Evolutionary conservation across 2,888 invertebrate genomes (phyloP), one percentile per base, ranked within the genome.

Genomic region (Eristalis tenax): DNA sequence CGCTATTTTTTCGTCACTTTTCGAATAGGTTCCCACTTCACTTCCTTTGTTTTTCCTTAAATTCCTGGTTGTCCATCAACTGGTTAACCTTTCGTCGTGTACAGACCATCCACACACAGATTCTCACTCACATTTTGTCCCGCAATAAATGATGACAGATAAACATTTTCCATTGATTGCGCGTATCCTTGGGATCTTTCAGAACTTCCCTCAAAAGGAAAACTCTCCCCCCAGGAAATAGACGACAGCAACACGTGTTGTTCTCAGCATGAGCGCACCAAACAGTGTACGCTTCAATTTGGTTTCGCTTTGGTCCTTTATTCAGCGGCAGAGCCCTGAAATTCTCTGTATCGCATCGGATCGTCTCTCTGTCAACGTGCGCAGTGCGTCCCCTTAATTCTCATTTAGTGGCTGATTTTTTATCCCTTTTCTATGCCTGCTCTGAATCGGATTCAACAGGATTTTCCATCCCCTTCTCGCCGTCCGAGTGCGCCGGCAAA

Each of bases 381-480:
- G 8, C 18, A 18, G 50, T 18, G 50, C 50, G 18, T 18, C 50
- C 18, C 43, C 43, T 50, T 50, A 50, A 8, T 50, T 50, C 50
- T 50, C 50, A 50, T 50, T 50, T 50, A 50, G 50, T 18, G 50
- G 6, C n/a, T 50, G 32, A 8, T 32, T 32, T 32, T 32, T 32
- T 32, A 8, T 10, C 8, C 32, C 18, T 43, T 50, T 18, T 18
- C 50, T 18, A 18, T 50, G 59, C 59, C 26, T 10, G 59, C 69
- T 76, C 40, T 74, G 86, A 82, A 78, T 63, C 66, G 63, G 78
- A 86, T 69, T 86, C 82, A 86, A 83, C 74, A 78, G 82, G 86
- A 82, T 70, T 83, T 84, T 61, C 66, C 82, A 74, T 78, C 78
- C 78, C 66, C 56, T 61, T 75, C 28, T 59, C 2, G 22, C 26